Evolutionary conservation across 2,113 vertebrate genomes (phyloP).

Genomic region (Ameiurus melas): DNA sequence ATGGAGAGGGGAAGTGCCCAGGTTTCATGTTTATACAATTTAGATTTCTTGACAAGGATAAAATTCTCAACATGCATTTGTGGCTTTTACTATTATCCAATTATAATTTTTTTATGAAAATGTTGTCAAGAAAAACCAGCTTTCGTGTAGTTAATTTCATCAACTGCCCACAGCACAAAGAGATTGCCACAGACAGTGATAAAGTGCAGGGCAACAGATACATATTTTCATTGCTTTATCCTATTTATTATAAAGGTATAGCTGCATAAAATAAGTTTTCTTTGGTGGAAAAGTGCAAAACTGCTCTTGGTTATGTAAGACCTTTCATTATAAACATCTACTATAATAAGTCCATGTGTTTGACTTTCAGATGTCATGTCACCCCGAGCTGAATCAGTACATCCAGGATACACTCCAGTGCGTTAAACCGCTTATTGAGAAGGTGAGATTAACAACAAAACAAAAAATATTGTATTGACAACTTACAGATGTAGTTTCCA

Average conservation of each 20-base stretch:
- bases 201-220: not conserved
- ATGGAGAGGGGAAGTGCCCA: not conserved
- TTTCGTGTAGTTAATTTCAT: not conserved
- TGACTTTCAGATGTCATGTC: conserved; percentile 90
- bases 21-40: not conserved
- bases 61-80: not conserved
- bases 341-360: not conserved
- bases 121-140: not conserved
- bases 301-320: not conserved
- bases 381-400: conserved; percentile 94
- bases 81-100: not conserved
- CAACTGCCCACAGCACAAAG: not conserved
- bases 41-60: not conserved
- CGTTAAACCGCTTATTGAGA: conserved; percentile 94
- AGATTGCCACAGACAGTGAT: too few species aligned
- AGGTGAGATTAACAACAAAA: conserved; percentile 73
- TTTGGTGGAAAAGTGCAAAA: not conserved
- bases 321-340: not conserved
- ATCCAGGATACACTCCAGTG: conserved; percentile 97
- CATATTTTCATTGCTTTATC: not conserved
- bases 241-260: not conserved
- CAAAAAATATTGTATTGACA: not conserved
- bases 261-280: not conserved
- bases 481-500: not conserved
- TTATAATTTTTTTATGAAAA: not conserved